Conservation (phyloP, 2,888 invertebrate genomes). For the Tipula vernalis region DNA sequence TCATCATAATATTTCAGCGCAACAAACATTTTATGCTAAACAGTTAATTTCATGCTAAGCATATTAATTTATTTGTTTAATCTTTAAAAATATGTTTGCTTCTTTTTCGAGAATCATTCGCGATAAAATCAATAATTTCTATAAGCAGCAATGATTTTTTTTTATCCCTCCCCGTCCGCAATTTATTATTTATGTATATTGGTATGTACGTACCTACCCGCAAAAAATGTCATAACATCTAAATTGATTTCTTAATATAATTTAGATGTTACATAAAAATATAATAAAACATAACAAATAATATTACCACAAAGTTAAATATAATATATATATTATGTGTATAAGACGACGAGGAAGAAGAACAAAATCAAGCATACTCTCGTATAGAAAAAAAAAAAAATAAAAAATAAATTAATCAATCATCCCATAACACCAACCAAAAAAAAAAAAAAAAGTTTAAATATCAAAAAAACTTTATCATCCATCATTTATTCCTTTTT, state of each 20-base stretch:
- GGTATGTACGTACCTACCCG: not conserved
- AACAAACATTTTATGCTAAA: not conserved
- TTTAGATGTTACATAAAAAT: not conserved
- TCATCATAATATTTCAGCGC: not conserved
- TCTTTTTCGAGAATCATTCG: not conserved
- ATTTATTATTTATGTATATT: not conserved
- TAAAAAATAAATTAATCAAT: not conserved
- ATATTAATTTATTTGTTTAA: not conserved
- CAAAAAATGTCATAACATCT: constrained; percentile 4
- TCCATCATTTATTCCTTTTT: constrained; percentile 5
- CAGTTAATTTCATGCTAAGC: not conserved
- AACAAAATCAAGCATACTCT: not conserved
- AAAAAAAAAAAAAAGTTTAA: not conserved
- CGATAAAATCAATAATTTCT: not conserved
- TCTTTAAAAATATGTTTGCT: not conserved
- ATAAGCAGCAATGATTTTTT: not conserved
- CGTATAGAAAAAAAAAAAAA: not conserved
- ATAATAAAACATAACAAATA: constrained; percentile 4
- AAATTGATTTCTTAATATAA: constrained; percentile 4
- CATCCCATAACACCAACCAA: not conserved
- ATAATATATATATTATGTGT: not conserved
- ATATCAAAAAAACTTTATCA: constrained; percentile 6
- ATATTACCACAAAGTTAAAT: not conserved
- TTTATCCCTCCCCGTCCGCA: not conserved
- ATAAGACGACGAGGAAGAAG: not conserved